A percentile compares a stretch with the other conserved stretches of the same genome.
Conservation (phyloP, 2,797 vertebrate species). For the Takifugu ocellatus region DNA sequence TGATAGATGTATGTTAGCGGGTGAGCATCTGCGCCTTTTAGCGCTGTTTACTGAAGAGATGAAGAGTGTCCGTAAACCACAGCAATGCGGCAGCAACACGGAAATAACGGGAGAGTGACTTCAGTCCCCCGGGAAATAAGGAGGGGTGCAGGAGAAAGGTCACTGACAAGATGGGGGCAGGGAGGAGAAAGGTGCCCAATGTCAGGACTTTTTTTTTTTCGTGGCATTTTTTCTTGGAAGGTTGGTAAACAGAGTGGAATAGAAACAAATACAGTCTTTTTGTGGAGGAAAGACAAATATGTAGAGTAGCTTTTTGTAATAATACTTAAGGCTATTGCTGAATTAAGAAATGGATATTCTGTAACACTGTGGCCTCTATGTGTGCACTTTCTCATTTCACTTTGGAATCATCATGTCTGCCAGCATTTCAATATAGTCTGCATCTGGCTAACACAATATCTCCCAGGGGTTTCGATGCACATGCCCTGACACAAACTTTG, state of each 20-base stretch:
- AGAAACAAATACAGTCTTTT: too few relatives aligned
- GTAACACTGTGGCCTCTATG: background rate
- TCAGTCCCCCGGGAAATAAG: constrained; percentile 50
- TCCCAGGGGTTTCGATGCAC: constrained; percentile 52
- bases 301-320: too few relatives aligned
- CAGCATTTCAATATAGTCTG: constrained; percentile 18
- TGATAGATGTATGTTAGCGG: constrained; percentile 55
- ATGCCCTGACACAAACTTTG: constrained; percentile 63
- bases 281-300: too few relatives aligned
- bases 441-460: constrained; percentile 33
- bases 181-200: constrained; percentile 11
- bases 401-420: constrained; percentile 1
- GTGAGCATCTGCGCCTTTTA: constrained; percentile 52
- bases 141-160: constrained; percentile 47
- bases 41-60: constrained; percentile 60
- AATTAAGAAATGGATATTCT: background rate
- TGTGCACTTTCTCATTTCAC: constrained; percentile 2
- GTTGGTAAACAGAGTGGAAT: background rate
- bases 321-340: background rate
- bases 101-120: constrained; percentile 39
- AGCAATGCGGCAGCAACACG: constrained; percentile 55
- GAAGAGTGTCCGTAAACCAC: constrained; percentile 61
- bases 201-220: background rate
- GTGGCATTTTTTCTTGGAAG: background rate
- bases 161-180: constrained; percentile 17